A percentile compares a stretch with the other conserved stretches of the same genome.
Conservation (phyloP, 2,888 invertebrate species). For the Parthenolecanium corni region DNA sequence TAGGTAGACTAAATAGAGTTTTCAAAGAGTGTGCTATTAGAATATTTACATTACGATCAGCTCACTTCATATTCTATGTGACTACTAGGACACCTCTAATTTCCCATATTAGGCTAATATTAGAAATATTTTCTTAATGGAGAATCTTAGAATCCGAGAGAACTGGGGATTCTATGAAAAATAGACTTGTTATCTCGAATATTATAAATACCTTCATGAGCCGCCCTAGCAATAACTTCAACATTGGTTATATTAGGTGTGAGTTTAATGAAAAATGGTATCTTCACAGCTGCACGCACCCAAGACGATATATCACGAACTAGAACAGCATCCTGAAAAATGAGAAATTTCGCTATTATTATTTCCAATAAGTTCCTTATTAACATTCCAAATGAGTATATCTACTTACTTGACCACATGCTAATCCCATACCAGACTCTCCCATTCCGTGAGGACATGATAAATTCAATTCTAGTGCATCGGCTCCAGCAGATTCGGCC, state of each 20-base stretch:
- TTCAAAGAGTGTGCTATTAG: no score
- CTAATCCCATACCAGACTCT: conserved; percentile 94
- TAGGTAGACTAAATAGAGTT: no score
- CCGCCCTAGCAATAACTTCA: conserved; percentile 75
- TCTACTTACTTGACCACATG: conserved; percentile 76
- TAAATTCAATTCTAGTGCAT: conserved; percentile 89
- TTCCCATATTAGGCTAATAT: no score
- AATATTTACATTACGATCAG: no score
- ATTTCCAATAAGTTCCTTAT: background rate
- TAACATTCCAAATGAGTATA: background rate
- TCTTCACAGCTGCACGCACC: conserved; percentile 73
- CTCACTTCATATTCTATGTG: no score
- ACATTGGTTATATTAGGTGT: conserved; percentile 97
- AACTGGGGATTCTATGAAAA: no score
- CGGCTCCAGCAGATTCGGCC: conserved; percentile 75
- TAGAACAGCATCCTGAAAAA: conserved; percentile 61
- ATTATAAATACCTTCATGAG: conserved; percentile 56
- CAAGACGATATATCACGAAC: conserved; percentile 82
- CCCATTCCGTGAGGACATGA: conserved; percentile 99
- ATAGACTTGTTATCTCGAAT: no score
- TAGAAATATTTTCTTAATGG: no score
- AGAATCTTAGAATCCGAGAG: no score
- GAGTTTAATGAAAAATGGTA: conserved; percentile 93
- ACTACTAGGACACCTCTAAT: no score
- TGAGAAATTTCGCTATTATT: background rate